phyloP scores from a whole-genome alignment of 2,113 vertebrate species.

The Lepidiolamprologus cunningtoni region DNA sequence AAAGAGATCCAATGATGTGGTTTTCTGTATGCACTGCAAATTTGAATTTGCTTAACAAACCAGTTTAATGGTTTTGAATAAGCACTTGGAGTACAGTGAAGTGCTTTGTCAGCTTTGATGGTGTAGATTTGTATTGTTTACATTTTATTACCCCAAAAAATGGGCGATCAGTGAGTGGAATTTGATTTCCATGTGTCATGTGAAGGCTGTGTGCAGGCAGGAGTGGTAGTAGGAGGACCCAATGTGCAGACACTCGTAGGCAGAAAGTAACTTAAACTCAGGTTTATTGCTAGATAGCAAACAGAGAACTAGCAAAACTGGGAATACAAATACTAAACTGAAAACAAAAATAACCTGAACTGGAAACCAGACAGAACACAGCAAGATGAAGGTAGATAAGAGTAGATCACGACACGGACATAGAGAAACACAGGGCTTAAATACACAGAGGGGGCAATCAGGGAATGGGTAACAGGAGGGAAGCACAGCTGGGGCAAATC shows the following conservation, averaged over 20 bases:
- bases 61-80: neutral
- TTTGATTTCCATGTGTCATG: neutral
- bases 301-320: neutral
- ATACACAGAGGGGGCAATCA: neutral
- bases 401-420: accelerated
- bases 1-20: neutral
- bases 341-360: neutral
- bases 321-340: neutral
- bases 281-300: neutral
- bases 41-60: neutral
- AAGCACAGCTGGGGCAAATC: neutral
- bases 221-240: neutral
- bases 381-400: neutral
- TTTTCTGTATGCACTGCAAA: neutral
- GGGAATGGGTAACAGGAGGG: neutral
- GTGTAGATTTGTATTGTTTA: neutral
- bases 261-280: neutral
- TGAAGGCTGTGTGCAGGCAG: neutral
- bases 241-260: neutral
- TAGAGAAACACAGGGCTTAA: neutral
- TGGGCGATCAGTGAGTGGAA: neutral
- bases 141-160: neutral
- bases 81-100: neutral
- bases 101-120: neutral
- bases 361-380: neutral